phyloP scores from a whole-genome alignment of 1,140 invertebrate species.

The Pseudomyrmex dendroicus region DNA sequence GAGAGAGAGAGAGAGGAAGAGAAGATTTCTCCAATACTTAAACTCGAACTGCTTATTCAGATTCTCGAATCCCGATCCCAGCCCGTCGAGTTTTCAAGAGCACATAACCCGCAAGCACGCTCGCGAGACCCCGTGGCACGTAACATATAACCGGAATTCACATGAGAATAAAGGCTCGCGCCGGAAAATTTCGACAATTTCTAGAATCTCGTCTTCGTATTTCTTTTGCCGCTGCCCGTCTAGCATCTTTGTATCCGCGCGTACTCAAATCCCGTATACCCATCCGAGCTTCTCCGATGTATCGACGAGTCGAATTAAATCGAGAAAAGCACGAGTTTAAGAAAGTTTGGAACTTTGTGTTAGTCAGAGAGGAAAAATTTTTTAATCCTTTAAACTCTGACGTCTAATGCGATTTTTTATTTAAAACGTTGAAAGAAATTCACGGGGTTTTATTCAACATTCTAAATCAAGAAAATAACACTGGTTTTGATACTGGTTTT shows the following conservation, averaged over 20 bases:
- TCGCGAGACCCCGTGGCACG: constrained; percentile 30
- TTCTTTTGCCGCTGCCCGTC: not conserved
- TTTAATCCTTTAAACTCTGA: too few relatives aligned
- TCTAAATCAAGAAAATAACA: too few relatives aligned
- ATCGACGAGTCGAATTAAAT: constrained; percentile 7
- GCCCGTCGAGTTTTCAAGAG: constrained; percentile 9
- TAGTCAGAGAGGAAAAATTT: too few relatives aligned
- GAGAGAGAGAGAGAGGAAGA: too few relatives aligned
- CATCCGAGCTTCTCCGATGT: not conserved
- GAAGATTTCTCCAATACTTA: constrained; percentile 17
- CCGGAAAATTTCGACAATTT: constrained; percentile 50
- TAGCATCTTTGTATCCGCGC: constrained; percentile 28
- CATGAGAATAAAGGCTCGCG: constrained; percentile 29
- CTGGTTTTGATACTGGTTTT: too few relatives aligned
- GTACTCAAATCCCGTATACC: not conserved
- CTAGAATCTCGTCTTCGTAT: constrained; percentile 42
- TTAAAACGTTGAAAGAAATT: too few relatives aligned
- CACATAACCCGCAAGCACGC: not conserved
- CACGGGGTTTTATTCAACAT: too few relatives aligned
- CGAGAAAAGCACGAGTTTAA: not conserved
- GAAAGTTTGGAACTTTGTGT: too few relatives aligned
- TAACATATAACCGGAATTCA: constrained; percentile 43
- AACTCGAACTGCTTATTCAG: constrained; percentile 57
- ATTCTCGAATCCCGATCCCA: constrained; percentile 48
- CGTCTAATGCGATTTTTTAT: too few relatives aligned